Conservation (phyloP, 2,888 invertebrate species). For the Chrysotoxum bicinctum region DNA sequence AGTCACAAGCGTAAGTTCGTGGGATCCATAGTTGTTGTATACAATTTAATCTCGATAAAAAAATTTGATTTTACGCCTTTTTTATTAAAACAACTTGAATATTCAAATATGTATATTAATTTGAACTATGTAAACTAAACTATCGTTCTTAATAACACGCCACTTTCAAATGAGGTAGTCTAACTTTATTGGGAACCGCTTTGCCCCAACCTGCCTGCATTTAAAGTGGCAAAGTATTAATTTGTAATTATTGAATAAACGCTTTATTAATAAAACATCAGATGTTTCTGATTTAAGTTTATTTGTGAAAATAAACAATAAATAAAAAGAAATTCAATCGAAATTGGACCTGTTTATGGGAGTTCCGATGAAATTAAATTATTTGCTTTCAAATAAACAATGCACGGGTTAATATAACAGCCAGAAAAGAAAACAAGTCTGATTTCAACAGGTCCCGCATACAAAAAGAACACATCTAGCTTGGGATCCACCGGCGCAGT, state of each 20-base stretch:
- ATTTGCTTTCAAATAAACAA: background rate
- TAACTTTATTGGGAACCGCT: background rate
- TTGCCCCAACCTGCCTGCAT: background rate
- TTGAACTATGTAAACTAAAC: background rate
- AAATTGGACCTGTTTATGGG: background rate
- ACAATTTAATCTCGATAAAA: too few species aligned
- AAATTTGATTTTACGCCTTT: too few species aligned
- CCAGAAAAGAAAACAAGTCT: background rate
- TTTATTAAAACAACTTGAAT: background rate
- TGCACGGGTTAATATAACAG: background rate
- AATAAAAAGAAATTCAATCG: background rate
- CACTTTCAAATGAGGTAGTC: background rate
- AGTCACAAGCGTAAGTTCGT: too few species aligned
- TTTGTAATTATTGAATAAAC: background rate
- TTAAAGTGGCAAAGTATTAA: background rate
- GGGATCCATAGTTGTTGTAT: too few species aligned
- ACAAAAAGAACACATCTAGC: background rate
- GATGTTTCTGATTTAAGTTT: background rate
- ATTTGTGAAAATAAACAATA: background rate
- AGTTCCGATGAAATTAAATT: background rate
- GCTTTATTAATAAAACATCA: background rate
- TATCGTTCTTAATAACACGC: background rate
- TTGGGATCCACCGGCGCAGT: conserved; percentile 5
- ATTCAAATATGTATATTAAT: too few species aligned
- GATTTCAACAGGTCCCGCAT: background rate